Evolutionary conservation across 2,797 vertebrate genomes (phyloP).

Genomic region (Premnoplex brunnescens): DNA sequence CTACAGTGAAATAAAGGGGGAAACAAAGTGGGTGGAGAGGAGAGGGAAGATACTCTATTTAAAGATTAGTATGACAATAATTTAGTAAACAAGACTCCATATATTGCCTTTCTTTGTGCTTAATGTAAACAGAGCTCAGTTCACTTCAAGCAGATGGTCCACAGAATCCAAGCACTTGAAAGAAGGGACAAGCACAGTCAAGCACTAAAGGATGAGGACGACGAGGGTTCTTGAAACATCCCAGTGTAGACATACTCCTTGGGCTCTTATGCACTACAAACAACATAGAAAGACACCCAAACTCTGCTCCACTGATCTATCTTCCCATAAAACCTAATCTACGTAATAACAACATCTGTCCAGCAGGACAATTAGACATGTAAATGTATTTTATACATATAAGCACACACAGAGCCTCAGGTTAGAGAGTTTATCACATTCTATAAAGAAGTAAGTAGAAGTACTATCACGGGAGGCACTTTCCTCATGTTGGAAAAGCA

Average conservation of each 20-base stretch:
- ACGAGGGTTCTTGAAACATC: background rate
- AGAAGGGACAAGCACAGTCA: background rate
- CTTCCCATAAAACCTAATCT: background rate
- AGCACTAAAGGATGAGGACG: background rate
- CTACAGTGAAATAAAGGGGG: background rate
- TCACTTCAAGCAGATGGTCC: background rate
- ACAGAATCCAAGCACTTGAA: background rate
- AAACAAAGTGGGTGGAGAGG: background rate
- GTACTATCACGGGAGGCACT: background rate
- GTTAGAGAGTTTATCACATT: background rate
- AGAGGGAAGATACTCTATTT: background rate
- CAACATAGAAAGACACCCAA: background rate
- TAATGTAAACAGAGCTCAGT: background rate
- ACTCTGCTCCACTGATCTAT: background rate
- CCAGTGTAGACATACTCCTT: background rate
- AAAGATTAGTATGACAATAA: background rate
- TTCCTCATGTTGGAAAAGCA: background rate
- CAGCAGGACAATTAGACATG: background rate
- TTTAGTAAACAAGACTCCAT: background rate
- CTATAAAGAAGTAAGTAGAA: background rate
- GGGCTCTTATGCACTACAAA: background rate
- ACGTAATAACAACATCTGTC: background rate
- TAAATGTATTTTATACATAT: background rate
- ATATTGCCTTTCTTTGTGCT: background rate
- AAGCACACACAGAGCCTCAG: background rate